A percentile compares a stretch with the other conserved stretches of the same genome.
These are phyloP conservation scores for Sula dactylatra DNA, from an alignment of 2,113 vertebrate species.

Conservation along the genomic window DNA sequence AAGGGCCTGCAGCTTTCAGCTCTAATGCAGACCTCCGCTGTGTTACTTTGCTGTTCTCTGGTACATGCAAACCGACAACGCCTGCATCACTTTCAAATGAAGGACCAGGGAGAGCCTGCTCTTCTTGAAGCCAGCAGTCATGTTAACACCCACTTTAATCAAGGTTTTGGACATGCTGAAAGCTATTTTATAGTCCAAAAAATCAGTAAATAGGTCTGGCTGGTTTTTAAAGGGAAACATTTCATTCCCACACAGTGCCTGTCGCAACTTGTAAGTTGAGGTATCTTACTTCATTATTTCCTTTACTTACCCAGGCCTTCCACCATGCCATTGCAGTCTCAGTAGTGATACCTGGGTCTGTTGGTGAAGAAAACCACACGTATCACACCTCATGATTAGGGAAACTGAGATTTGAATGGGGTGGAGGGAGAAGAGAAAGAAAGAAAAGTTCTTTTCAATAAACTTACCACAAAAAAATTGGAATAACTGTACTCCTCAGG, in stretches of 20 bases:
- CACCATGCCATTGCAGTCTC: slow-evolving; percentile 50
- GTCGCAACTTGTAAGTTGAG: neutral
- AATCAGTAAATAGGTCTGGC: neutral
- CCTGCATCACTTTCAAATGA: neutral
- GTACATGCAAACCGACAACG: neutral
- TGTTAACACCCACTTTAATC: neutral
- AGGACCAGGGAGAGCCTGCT: neutral
- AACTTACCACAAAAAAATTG: slow-evolving; percentile 23
- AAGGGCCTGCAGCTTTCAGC: neutral
- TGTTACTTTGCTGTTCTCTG: neutral
- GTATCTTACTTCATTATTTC: neutral
- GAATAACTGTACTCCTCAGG: slow-evolving; percentile 34
- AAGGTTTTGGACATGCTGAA: neutral
- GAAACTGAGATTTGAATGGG: neutral
- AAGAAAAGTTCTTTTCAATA: neutral
- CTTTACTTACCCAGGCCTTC: slow-evolving; percentile 62
- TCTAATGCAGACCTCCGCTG: neutral
- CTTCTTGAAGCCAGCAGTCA: neutral
- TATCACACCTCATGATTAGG: neutral
- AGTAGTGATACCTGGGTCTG: neutral
- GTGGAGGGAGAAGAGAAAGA: neutral
- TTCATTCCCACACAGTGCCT: neutral
- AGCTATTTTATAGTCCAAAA: neutral
- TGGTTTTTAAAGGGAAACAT: neutral
- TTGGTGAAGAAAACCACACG: neutral